phyloP scores from a whole-genome alignment of 1,140 invertebrate species.

The Caenorhabditis briggsae region DNA sequence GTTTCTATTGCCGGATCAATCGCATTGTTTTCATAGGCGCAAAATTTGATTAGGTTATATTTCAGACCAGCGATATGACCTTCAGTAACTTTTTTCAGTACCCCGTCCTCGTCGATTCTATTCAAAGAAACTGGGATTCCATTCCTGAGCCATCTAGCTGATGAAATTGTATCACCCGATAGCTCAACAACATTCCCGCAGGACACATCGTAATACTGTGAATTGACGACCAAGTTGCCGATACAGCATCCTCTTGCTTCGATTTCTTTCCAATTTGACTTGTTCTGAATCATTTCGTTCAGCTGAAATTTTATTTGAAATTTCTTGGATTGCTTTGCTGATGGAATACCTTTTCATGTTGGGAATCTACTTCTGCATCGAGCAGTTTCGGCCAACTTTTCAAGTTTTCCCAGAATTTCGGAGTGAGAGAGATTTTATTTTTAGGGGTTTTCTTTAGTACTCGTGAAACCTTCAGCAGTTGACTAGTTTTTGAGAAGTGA shows the following conservation, averaged over 20 bases:
- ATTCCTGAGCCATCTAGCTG: slow-evolving; percentile 1
- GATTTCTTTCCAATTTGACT: slow-evolving; percentile 2
- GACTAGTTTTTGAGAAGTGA: background rate
- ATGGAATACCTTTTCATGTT: slow-evolving; percentile 4
- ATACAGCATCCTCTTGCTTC: slow-evolving; percentile 34
- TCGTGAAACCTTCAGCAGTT: background rate
- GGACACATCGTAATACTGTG: slow-evolving; percentile 2
- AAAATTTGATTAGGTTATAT: background rate
- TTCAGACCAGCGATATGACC: background rate
- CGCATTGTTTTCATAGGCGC: background rate
- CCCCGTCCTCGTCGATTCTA: background rate
- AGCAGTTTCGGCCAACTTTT: slow-evolving; percentile 45
- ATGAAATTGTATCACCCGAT: background rate
- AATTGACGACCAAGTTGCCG: background rate
- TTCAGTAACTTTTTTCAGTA: background rate
- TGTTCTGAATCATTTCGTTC: slow-evolving; percentile 2
- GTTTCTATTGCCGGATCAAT: background rate
- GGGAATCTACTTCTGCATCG: slow-evolving; percentile 20
- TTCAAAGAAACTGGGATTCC: slow-evolving; percentile 12
- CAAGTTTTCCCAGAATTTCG: slow-evolving; percentile 21
- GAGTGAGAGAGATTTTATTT: slow-evolving; percentile 25
- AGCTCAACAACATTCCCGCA: background rate
- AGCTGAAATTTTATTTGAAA: slow-evolving; percentile 10
- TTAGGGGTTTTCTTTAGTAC: background rate
- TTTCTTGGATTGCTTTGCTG: background rate